Evolutionary conservation across 2,113 vertebrate genomes (phyloP), one percentile per base, ranked within the genome.

Genomic region (Chloebia gouldiae): DNA sequence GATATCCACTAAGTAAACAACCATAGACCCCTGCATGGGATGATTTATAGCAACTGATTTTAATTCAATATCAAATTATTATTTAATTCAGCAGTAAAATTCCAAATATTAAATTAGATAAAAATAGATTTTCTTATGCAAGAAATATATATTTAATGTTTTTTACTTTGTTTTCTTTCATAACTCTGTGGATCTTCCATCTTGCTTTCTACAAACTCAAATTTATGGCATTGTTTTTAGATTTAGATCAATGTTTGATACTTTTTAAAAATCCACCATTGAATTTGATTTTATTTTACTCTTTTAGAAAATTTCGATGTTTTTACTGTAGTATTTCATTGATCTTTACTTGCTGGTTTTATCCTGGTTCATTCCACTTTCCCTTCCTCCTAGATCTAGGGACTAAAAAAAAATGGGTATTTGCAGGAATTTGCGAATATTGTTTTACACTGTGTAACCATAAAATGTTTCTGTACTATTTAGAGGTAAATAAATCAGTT

Each of bases 401-500:
- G 39, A 56, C 5, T 65, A 11, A 75, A 90, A 70, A 59, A 33
- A 13, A 65, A 42, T 73, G 17, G 15, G 5, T 17, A 22, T 81
- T 89, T 73, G 23, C 24, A 49, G 13, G 13, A 39, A 71, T 60
- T 92, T 87, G 27, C 1, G 15, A 42, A 42, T 79, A 35, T 31
- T 86, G 44, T 85, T 83, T 11, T 30, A 20, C 13, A 33, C 7
- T 39, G 6, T 18, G 10, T n/a, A 79, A 89, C 6, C 45, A 9
- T 37, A 90, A 94, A 93, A 50, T 75, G 42, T 81, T 91, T 93
- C 28, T 66, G 6, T 39, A 47, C 18, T 87, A 39, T 84, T 64
- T 20, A 94, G 68, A 91, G 31, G 72, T 92, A 95, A 96, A 87
- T 80, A 92, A 73, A 96, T 92, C 49, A 72, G 40, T 59, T 84